These are phyloP conservation scores for Litocranius walleri DNA, from an alignment of 2,113 vertebrate species.

Conservation along the genomic window DNA sequence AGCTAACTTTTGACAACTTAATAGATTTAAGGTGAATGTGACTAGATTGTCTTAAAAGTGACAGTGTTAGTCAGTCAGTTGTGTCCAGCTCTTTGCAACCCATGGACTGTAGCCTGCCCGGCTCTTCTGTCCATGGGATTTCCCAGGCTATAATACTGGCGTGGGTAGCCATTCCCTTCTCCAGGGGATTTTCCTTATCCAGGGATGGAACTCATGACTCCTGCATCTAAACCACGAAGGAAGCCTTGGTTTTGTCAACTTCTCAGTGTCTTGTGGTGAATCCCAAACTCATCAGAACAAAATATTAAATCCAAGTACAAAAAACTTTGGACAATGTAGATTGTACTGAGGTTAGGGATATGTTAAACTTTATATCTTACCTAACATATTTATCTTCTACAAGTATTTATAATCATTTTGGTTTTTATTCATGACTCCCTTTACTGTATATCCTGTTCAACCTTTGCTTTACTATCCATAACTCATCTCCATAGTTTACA, in stretches of 20 bases:
- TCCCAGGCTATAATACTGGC: neutral
- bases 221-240: accelerated
- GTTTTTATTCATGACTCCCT: neutral
- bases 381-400: neutral
- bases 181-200: neutral
- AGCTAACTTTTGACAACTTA: neutral
- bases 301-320: neutral
- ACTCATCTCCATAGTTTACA: neutral
- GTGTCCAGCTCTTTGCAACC: neutral
- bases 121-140: neutral
- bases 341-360: too few species aligned
- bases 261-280: neutral
- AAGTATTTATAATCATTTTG: neutral
- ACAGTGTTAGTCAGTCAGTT: neutral
- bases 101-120: neutral
- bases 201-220: neutral
- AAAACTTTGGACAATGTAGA: neutral
- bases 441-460: neutral
- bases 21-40: neutral
- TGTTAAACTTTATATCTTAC: neutral
- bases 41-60: neutral
- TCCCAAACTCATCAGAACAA: neutral
- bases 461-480: neutral
- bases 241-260: neutral
- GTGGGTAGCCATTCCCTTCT: neutral